Conservation (phyloP, 1,140 invertebrate species). For the Oreohelix idahoensis region DNA sequence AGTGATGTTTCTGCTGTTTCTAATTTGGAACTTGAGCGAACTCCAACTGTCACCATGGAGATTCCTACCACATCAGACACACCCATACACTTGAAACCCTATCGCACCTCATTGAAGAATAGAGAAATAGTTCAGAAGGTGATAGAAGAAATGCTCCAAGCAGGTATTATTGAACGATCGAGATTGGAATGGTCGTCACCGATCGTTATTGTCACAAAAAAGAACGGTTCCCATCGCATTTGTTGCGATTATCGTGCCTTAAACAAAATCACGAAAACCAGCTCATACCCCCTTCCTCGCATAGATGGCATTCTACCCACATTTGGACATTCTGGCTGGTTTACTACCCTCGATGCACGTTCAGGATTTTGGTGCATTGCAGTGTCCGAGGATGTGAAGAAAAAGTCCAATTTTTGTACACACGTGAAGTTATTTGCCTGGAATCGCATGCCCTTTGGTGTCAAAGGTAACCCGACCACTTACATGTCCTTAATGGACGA, state of each 20-base stretch:
- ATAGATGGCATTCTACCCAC: slow-evolving; percentile 61
- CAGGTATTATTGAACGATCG: slow-evolving; percentile 42
- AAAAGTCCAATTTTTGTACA: slow-evolving; percentile 51
- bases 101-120: too few relatives aligned
- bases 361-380: slow-evolving; percentile 42
- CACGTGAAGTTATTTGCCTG: slow-evolving; percentile 44
- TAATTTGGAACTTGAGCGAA: too few relatives aligned
- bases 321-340: slow-evolving; percentile 14
- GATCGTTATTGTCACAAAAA: slow-evolving; percentile 74
- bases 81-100: too few relatives aligned
- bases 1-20: too few relatives aligned
- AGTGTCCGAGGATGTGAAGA: slow-evolving; percentile 23
- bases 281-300: slow-evolving; percentile 76
- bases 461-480: slow-evolving; percentile 40
- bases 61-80: too few relatives aligned
- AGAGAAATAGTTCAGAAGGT: too few relatives aligned
- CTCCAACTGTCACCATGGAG: too few relatives aligned
- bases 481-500: slow-evolving; percentile 9
- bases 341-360: slow-evolving; percentile 36
- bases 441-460: slow-evolving; percentile 42
- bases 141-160: slow-evolving; percentile 48
- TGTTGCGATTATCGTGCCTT: too few relatives aligned
- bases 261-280: slow-evolving; percentile 71
- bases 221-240: slow-evolving; percentile 71
- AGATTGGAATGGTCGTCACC: slow-evolving; percentile 46